These are phyloP conservation scores for Nannospalax galili DNA, from an alignment of 2,113 vertebrate genomes.

Conservation along the genomic window DNA sequence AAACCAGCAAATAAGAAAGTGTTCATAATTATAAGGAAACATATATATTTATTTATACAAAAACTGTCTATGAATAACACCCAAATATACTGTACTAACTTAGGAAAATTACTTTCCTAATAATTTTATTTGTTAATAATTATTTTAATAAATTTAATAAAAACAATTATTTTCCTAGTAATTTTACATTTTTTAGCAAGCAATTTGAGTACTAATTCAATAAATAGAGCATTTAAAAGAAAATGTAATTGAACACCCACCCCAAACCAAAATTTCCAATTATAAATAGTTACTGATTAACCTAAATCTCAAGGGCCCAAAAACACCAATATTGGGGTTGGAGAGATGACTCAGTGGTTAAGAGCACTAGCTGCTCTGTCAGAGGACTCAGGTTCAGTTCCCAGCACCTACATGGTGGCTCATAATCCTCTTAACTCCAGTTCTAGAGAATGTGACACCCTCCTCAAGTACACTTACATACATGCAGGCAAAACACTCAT, in stretches of 20 bases:
- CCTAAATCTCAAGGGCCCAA: not conserved
- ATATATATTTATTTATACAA: not conserved
- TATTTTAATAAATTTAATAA: too few relatives aligned
- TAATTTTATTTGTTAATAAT: too few relatives aligned
- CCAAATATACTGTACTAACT: conserved; percentile 6
- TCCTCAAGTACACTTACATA: too few relatives aligned
- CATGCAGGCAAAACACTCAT: too few relatives aligned
- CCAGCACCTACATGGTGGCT: too few relatives aligned
- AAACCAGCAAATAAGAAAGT: not conserved
- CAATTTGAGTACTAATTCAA: not conserved
- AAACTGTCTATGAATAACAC: not conserved
- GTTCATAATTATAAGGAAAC: not conserved
- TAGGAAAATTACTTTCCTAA: not conserved
- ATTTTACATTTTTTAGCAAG: not conserved
- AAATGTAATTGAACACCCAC: not conserved
- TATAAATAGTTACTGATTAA: not conserved
- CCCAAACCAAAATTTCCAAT: not conserved
- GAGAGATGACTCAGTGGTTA: too few relatives aligned
- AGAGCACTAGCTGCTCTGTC: too few relatives aligned
- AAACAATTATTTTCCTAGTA: too few relatives aligned
- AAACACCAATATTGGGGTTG: not conserved
- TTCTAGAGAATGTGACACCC: too few relatives aligned
- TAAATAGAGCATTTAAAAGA: not conserved
- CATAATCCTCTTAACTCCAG: too few relatives aligned
- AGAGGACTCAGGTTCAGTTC: too few relatives aligned